Evolutionary conservation across 2,113 vertebrate genomes (phyloP).

Genomic region (Salvelinus alpinus): DNA sequence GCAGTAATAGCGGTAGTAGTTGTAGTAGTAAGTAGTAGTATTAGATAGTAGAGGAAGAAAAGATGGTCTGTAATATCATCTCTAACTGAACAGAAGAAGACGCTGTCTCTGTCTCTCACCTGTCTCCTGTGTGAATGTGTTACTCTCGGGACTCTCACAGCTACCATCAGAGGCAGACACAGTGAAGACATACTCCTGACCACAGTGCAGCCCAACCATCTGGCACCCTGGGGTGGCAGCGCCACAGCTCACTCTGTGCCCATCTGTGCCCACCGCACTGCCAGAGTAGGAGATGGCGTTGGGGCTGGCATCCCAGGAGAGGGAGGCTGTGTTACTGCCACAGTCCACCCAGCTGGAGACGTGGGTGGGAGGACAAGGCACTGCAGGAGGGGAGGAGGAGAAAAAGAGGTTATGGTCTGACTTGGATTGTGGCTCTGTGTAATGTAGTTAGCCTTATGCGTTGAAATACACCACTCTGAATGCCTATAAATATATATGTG

Average conservation of each 20-base stretch:
- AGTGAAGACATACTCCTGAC: conserved; percentile 63
- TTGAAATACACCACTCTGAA: no score
- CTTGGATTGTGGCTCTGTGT: no score
- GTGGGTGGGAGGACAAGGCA: conserved; percentile 68
- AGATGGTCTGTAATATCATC: background rate
- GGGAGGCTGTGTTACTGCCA: conserved; percentile 46
- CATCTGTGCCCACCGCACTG: conserved; percentile 50
- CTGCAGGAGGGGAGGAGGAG: conserved; percentile 45
- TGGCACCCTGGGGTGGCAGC: conserved; percentile 41
- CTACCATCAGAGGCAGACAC: conserved; percentile 61
- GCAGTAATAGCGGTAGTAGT: no score
- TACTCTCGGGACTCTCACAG: conserved; percentile 62
- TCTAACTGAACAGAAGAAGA: no score
- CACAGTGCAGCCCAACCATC: conserved; percentile 62
- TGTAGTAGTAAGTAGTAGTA: no score
- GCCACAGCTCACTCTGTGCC: conserved; percentile 58
- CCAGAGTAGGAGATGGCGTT: conserved; percentile 64
- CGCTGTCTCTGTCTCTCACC: conserved; percentile 54
- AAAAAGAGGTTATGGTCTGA: background rate
- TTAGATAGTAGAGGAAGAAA: background rate
- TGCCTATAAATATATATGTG: no score
- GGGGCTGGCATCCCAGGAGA: conserved; percentile 65
- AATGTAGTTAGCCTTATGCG: no score
- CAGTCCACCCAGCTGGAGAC: conserved; percentile 58
- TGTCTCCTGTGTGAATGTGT: conserved; percentile 46